Evolutionary conservation across 2,797 vertebrate species (phyloP).

Genomic region (Anableps anableps): DNA sequence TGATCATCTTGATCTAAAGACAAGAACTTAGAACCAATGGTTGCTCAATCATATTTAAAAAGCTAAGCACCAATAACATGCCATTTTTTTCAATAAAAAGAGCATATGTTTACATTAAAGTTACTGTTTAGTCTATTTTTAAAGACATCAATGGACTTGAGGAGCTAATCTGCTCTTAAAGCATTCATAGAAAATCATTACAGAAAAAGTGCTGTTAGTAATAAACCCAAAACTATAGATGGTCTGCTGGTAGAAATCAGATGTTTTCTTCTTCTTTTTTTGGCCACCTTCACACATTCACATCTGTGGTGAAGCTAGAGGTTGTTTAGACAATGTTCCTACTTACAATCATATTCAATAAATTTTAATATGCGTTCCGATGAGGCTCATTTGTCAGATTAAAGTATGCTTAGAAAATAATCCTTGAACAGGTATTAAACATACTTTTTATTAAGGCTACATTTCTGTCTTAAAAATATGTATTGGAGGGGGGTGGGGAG

Average conservation of each 20-base stretch:
- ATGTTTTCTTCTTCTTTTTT: not conserved
- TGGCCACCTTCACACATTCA: not conserved
- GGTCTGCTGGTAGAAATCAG: not conserved
- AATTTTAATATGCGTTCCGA: too few relatives aligned
- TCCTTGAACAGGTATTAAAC: too few relatives aligned
- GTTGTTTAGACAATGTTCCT: not conserved
- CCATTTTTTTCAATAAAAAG: not conserved
- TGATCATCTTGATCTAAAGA: not conserved
- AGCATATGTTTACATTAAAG: not conserved
- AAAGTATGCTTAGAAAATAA: too few relatives aligned
- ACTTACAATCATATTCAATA: too few relatives aligned
- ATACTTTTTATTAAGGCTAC: too few relatives aligned
- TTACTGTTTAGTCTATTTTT: not conserved
- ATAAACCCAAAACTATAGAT: not conserved
- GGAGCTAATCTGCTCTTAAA: not conserved
- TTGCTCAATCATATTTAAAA: not conserved
- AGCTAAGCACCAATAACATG: not conserved
- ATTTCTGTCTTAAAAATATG: too few relatives aligned
- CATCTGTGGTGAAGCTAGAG: not conserved
- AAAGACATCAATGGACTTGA: too few relatives aligned
- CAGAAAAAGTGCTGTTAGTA: not conserved
- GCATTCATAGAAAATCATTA: not conserved
- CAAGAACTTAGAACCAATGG: not conserved
- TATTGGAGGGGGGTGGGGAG: too few relatives aligned
- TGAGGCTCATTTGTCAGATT: too few relatives aligned